A percentile compares a stretch with the other conserved stretches of the same genome.
Conservation (phyloP, 2,797 vertebrate species). For the Streptopelia turtur region DNA sequence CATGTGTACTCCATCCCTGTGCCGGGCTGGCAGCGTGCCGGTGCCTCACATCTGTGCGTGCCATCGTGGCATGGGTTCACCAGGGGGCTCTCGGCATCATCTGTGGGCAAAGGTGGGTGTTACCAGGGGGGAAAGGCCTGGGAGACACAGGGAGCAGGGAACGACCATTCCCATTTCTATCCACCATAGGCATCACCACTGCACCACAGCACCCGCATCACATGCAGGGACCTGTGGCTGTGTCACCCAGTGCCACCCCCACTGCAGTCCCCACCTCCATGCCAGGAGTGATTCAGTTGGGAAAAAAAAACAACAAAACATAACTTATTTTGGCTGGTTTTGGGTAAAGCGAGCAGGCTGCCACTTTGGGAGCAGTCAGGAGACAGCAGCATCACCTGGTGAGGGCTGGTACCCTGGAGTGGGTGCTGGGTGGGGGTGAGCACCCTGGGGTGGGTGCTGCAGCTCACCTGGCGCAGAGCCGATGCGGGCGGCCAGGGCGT, state of each 20-base stretch:
- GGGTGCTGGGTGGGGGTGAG: neutral
- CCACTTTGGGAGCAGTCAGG: neutral
- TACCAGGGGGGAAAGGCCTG: accelerated
- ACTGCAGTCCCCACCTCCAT: accelerated
- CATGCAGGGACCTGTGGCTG: accelerated
- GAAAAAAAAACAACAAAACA: neutral
- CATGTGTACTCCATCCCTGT: constrained; percentile 83
- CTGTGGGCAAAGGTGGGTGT: accelerated
- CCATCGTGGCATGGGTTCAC: constrained; percentile 88
- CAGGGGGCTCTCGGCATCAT: accelerated
- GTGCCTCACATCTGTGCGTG: constrained; percentile 86
- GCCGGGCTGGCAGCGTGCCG: constrained; percentile 84
- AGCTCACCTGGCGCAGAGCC: constrained; percentile 82
- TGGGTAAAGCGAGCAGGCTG: accelerated
- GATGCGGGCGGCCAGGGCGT: constrained; percentile 90
- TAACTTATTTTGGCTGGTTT: neutral
- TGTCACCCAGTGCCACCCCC: neutral
- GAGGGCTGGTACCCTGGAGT: accelerated
- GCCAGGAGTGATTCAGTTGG: accelerated
- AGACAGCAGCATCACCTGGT: accelerated
- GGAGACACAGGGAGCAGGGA: neutral
- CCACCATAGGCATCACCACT: accelerated
- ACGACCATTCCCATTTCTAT: accelerated
- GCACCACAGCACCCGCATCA: accelerated
- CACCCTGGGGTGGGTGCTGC: neutral